Evolutionary conservation across 2,888 invertebrate species (phyloP).

Genomic region (Lissonota sp.): DNA sequence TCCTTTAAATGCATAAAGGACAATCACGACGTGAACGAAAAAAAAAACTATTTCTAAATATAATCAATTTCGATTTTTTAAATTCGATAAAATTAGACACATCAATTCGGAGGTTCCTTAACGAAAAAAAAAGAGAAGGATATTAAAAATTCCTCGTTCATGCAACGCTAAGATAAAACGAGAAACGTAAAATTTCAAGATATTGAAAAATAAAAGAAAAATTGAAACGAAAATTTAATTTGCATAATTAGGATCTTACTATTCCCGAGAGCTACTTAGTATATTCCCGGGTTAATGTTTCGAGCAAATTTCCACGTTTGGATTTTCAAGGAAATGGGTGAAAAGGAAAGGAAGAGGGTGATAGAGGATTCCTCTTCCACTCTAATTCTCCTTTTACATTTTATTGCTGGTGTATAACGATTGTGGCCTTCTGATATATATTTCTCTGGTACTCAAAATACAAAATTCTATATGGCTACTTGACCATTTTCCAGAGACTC

Average conservation of each 20-base stretch:
- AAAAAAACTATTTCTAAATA: too few relatives aligned
- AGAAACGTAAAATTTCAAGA: neutral
- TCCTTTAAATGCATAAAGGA: too few relatives aligned
- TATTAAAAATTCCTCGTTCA: too few relatives aligned
- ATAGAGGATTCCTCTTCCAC: constrained; percentile 8
- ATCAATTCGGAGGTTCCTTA: too few relatives aligned
- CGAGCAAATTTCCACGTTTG: constrained; percentile 52
- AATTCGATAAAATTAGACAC: too few relatives aligned
- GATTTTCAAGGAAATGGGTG: too few relatives aligned
- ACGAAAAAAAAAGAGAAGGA: constrained; percentile 27
- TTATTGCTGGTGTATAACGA: constrained; percentile 63
- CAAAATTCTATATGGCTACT: constrained; percentile 13
- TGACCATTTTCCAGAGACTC: constrained; percentile 26
- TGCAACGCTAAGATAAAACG: too few relatives aligned
- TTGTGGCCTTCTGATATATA: constrained; percentile 23
- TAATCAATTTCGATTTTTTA: too few relatives aligned
- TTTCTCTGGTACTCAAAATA: constrained; percentile 43
- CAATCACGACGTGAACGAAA: too few relatives aligned
- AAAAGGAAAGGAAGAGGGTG: neutral
- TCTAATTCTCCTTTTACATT: constrained; percentile 49
- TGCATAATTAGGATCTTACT: neutral
- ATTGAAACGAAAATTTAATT: too few relatives aligned
- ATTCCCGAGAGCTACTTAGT: constrained; percentile 23
- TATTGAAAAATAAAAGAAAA: neutral
- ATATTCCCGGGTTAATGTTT: constrained; percentile 72